These are phyloP conservation scores for Mixornis gularis DNA, from an alignment of 2,113 vertebrate genomes.

Conservation along the genomic window DNA sequence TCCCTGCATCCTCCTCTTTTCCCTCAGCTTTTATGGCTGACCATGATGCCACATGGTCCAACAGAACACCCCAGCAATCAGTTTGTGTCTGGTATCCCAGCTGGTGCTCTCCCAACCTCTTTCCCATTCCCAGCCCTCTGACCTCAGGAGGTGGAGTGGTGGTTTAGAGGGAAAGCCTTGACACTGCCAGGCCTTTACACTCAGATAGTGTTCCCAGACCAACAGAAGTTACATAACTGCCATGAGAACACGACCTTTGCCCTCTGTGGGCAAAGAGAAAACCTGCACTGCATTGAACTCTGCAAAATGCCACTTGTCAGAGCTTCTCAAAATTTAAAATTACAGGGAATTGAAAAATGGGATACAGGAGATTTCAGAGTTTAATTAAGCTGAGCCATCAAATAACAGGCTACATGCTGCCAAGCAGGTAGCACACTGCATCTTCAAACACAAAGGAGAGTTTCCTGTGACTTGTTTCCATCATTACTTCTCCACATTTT, in stretches of 20 bases:
- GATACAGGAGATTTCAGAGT: background rate
- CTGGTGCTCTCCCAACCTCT: background rate
- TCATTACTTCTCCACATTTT: background rate
- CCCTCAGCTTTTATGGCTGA: background rate
- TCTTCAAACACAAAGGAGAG: background rate
- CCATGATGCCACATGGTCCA: accelerated
- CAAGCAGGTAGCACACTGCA: background rate
- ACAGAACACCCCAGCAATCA: background rate
- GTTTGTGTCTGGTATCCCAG: accelerated
- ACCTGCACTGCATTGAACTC: background rate
- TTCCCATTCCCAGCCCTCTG: background rate
- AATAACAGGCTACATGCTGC: background rate
- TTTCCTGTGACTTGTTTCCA: background rate
- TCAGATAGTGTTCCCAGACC: background rate
- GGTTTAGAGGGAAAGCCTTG: background rate
- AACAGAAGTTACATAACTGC: background rate
- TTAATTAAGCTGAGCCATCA: background rate
- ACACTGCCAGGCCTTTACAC: background rate
- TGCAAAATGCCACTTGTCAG: background rate
- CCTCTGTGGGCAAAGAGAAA: background rate
- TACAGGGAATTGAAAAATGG: background rate
- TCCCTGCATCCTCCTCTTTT: background rate
- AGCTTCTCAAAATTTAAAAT: background rate
- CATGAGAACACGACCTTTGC: background rate
- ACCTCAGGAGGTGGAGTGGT: background rate